Conservation (phyloP, 2,888 invertebrate species). For the Cylloceria caligata region DNA sequence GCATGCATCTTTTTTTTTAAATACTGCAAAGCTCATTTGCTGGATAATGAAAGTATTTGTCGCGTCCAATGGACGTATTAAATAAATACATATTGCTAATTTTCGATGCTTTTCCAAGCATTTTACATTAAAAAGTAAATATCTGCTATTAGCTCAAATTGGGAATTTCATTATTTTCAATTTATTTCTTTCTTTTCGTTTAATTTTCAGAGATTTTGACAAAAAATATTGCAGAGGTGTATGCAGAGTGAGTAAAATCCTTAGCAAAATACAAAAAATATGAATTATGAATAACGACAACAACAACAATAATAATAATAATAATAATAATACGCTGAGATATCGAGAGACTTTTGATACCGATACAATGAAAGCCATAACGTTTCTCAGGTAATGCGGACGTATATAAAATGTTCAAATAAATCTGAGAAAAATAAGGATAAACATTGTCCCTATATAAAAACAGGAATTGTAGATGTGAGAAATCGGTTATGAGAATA, state of each 20-base stretch:
- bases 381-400: background rate
- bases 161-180: background rate
- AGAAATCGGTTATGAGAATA: slow-evolving; percentile 70
- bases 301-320: no score
- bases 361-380: background rate
- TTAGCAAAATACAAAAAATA: no score
- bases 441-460: background rate
- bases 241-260: background rate
- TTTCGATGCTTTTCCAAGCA: background rate
- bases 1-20: background rate
- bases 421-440: slow-evolving; percentile 10
- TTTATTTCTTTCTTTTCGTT: background rate
- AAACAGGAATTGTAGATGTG: slow-evolving; percentile 41
- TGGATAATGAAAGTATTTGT: slow-evolving; percentile 26
- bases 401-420: background rate
- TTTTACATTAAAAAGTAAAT: background rate
- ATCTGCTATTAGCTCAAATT: background rate
- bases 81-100: background rate
- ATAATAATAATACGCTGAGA: no score
- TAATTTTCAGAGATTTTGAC: background rate
- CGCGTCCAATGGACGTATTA: slow-evolving; percentile 12
- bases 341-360: no score
- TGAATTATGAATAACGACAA: no score
- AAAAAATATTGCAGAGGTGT: background rate
- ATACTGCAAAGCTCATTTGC: slow-evolving; percentile 20